Evolutionary conservation across 2,888 invertebrate species (phyloP).

Genomic region (Spilosoma lubricipeda): DNA sequence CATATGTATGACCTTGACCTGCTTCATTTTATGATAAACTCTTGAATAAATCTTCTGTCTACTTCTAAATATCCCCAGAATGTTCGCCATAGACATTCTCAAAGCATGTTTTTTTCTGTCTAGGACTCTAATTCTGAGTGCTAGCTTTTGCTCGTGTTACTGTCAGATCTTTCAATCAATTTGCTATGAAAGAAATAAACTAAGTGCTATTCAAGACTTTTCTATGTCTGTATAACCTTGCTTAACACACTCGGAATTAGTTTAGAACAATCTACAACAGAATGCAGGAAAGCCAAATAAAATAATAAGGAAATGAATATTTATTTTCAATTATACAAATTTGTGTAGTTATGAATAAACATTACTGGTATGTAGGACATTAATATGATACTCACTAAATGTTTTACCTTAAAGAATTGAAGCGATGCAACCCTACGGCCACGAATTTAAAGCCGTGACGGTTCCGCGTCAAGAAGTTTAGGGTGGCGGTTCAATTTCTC

Average conservation of each 20-base stretch:
- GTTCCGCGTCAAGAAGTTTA: constrained; percentile 18
- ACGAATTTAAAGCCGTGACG: constrained; percentile 17
- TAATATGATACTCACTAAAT: neutral
- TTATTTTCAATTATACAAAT: neutral
- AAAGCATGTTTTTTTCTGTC: neutral
- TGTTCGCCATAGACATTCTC: too few relatives aligned
- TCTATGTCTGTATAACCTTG: neutral
- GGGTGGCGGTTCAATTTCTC: constrained; percentile 1
- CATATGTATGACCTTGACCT: neutral
- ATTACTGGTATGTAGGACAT: neutral
- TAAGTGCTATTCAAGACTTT: neutral
- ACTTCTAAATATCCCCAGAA: too few relatives aligned
- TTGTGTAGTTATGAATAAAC: neutral
- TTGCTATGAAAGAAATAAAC: neutral
- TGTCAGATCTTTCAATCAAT: neutral
- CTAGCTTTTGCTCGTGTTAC: too few relatives aligned
- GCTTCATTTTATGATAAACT: neutral
- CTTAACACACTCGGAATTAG: neutral
- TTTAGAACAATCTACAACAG: neutral
- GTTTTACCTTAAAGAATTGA: neutral
- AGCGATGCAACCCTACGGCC: neutral
- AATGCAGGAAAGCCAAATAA: neutral
- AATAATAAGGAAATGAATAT: constrained; percentile 1
- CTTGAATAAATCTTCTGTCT: neutral
- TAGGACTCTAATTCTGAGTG: neutral